Percentiles rank a stretch among this genome's conserved stretches.
Evolutionary conservation across 2,113 vertebrate species (phyloP).

Genomic region (Ameiurus melas): DNA sequence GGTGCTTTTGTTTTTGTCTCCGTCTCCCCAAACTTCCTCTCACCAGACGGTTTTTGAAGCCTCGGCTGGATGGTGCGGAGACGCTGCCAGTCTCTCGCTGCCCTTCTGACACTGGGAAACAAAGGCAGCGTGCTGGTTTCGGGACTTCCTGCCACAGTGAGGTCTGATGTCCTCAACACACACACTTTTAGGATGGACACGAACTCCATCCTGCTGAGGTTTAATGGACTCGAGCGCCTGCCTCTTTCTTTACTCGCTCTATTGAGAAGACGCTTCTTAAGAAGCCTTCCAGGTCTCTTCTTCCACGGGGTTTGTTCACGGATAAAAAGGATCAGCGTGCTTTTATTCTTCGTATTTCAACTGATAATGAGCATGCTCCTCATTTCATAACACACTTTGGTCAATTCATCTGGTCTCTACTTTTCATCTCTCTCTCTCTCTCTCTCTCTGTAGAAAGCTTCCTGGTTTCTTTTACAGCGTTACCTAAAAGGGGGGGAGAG

Average conservation of each 20-base stretch:
- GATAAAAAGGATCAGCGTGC: conserved; percentile 13
- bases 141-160: conserved; percentile 31
- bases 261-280: background rate
- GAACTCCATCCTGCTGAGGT: conserved; percentile 16
- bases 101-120: conserved; percentile 3
- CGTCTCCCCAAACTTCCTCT: conserved; percentile 39
- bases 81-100: conserved; percentile 31
- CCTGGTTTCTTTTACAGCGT: background rate
- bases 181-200: conserved; percentile 17
- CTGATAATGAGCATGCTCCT: background rate
- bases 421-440: background rate
- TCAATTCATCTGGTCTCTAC: background rate
- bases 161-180: conserved; percentile 14
- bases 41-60: background rate
- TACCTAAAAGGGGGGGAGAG: background rate
- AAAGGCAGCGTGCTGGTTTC: conserved; percentile 11
- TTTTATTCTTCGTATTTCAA: background rate
- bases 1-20: conserved; percentile 36
- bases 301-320: background rate
- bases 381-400: background rate
- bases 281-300: conserved; percentile 16
- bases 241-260: conserved; percentile 13
- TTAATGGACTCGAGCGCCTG: background rate
- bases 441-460: background rate
- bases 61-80: background rate